These are phyloP conservation scores for Dynastes grantii DNA, from an alignment of 2,888 invertebrate genomes.

Conservation along the genomic window DNA sequence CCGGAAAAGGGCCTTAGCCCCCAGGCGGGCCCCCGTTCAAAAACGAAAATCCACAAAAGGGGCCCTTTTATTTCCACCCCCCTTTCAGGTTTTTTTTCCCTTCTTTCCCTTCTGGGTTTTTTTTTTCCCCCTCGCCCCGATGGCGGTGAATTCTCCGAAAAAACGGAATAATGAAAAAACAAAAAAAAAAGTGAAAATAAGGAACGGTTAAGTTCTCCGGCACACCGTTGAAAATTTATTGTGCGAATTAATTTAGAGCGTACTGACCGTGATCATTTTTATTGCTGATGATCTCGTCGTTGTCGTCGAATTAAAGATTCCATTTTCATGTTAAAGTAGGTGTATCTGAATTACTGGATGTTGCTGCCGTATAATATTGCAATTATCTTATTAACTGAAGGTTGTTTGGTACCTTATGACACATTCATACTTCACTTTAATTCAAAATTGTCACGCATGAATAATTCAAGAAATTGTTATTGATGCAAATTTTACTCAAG, in stretches of 20 bases:
- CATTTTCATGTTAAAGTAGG: slow-evolving; percentile 6
- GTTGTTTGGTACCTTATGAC: neutral
- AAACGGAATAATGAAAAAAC: slow-evolving; percentile 25
- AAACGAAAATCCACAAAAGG: no score
- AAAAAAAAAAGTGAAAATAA: slow-evolving; percentile 18
- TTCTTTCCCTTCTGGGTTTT: no score
- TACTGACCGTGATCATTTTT: slow-evolving; percentile 32
- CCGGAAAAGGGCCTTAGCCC: no score
- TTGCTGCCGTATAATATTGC: neutral
- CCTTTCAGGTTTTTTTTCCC: no score
- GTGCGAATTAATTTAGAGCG: slow-evolving; percentile 46
- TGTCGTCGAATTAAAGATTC: neutral
- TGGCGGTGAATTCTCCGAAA: slow-evolving; percentile 6
- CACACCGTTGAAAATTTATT: slow-evolving; percentile 44
- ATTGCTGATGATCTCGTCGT: slow-evolving; percentile 1
- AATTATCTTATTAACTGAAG: neutral
- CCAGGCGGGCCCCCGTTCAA: no score
- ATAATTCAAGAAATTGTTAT: neutral
- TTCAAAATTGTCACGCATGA: neutral
- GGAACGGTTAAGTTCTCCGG: slow-evolving; percentile 23
- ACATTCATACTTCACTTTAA: neutral
- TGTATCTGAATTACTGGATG: slow-evolving; percentile 23
- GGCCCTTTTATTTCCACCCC: no score
- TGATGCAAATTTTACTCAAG: no score
- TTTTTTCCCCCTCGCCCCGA: slow-evolving; percentile 1